phyloP scores from a whole-genome alignment of 2,888 invertebrate genomes.

The Ischnura elegans region DNA sequence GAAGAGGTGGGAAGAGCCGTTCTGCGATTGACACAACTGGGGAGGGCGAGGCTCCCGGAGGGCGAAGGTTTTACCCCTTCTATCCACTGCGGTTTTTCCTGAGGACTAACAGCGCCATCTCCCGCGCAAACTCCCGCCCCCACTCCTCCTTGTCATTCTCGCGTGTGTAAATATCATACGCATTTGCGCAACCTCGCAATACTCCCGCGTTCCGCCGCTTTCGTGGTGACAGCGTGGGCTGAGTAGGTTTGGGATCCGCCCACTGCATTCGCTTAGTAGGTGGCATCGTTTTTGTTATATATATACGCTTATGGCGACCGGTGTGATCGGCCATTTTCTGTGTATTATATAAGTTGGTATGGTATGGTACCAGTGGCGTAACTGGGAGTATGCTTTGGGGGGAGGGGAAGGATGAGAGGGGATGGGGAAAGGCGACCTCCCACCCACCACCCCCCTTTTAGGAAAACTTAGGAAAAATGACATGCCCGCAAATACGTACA shows the following conservation, averaged over 20 bases:
- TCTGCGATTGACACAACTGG: not conserved
- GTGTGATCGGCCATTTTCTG: too few species aligned
- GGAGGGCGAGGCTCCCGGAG: not conserved
- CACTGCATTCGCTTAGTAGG: not conserved
- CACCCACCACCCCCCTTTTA: too few species aligned
- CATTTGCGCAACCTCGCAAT: not conserved
- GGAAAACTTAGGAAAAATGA: too few species aligned
- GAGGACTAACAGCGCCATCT: not conserved
- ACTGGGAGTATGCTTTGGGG: too few species aligned
- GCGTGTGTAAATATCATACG: not conserved
- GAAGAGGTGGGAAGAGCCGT: not conserved
- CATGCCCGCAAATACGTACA: too few species aligned
- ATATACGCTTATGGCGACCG: too few species aligned
- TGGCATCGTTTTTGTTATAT: too few species aligned
- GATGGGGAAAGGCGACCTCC: too few species aligned
- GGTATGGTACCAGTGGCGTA: too few species aligned
- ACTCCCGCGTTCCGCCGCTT: conserved; percentile 11
- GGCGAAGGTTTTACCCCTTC: not conserved
- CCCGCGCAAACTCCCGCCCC: not conserved
- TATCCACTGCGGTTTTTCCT: conserved; percentile 52
- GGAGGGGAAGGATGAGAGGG: too few species aligned
- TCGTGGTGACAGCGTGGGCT: not conserved
- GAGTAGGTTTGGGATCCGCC: not conserved
- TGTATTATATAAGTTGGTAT: too few species aligned
- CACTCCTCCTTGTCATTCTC: not conserved